Percentiles rank a stretch among this genome's conserved stretches.
These are phyloP conservation scores for Gadopsis marmoratus DNA, from an alignment of 2,797 vertebrate species.

Conservation along the genomic window DNA sequence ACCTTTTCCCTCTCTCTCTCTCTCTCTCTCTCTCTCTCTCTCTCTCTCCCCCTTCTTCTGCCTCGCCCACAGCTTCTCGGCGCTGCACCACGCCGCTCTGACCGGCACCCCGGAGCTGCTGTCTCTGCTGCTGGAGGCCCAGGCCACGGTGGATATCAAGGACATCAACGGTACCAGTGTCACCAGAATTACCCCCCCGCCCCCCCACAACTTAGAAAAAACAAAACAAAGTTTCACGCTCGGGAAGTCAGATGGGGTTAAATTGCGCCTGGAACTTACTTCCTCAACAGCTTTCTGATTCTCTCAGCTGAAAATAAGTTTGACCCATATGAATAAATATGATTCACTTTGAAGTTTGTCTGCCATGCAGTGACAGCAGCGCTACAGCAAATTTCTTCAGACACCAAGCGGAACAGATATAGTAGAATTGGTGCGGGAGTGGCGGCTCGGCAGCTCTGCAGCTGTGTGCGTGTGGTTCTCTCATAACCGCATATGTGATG, in stretches of 20 bases:
- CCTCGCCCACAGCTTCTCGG: slow-evolving; percentile 88
- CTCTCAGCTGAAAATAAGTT: slow-evolving; percentile 54
- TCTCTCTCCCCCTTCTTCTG: neutral
- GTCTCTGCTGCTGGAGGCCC: slow-evolving; percentile 92
- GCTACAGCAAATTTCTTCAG: slow-evolving; percentile 45
- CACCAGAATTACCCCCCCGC: neutral
- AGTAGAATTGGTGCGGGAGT: slow-evolving; percentile 34
- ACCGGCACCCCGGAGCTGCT: slow-evolving; percentile 94
- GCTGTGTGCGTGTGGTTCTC: slow-evolving; percentile 16
- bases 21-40: too few relatives aligned
- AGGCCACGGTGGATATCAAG: slow-evolving; percentile 95
- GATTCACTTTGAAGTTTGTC: slow-evolving; percentile 67
- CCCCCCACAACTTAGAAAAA: neutral
- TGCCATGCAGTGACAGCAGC: slow-evolving; percentile 30
- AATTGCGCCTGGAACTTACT: slow-evolving; percentile 45
- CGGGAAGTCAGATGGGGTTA: slow-evolving; percentile 37
- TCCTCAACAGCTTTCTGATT: slow-evolving; percentile 46
- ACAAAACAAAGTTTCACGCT: neutral
- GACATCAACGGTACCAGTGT: slow-evolving; percentile 91
- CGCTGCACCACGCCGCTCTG: slow-evolving; percentile 93
- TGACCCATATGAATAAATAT: slow-evolving; percentile 58
- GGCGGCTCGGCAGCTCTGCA: slow-evolving; percentile 18
- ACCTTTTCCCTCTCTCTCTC: neutral
- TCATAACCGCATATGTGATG: neutral
- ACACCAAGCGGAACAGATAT: slow-evolving; percentile 36